phyloP scores from a whole-genome alignment of 2,888 invertebrate genomes.

The Tipula lateralis region DNA sequence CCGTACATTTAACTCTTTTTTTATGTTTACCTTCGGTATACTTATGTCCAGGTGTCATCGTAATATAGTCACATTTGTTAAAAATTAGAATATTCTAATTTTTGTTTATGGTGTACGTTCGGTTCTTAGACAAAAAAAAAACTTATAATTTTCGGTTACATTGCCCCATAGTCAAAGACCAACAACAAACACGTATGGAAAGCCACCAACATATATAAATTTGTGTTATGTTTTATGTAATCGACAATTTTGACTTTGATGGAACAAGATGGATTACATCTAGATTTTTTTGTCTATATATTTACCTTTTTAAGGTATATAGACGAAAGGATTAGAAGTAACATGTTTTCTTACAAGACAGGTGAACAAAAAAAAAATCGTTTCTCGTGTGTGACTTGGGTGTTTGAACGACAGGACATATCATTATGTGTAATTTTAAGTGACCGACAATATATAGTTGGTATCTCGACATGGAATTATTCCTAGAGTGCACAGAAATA shows the following conservation, averaged over 20 bases:
- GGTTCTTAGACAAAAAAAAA: background rate
- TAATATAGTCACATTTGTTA: slow-evolving; percentile 1
- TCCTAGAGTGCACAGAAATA: background rate
- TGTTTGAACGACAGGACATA: slow-evolving; percentile 16
- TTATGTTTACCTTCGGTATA: background rate
- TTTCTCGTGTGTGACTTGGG: background rate
- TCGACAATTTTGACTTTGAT: slow-evolving; percentile 24
- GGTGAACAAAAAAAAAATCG: no score
- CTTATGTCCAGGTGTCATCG: background rate
- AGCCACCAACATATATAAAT: background rate
- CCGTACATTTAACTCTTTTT: slow-evolving; percentile 12
- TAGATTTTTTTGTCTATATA: background rate
- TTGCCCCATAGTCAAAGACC: background rate
- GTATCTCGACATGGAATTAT: background rate
- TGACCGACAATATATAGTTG: no score
- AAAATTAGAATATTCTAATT: slow-evolving; percentile 19
- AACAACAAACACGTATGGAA: background rate
- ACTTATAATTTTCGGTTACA: background rate
- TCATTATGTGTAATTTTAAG: background rate
- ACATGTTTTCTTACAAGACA: background rate
- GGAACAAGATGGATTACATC: slow-evolving; percentile 19
- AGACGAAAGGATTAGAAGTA: background rate
- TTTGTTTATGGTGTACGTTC: background rate
- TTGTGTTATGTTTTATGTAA: background rate
- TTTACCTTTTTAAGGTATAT: background rate